phyloP scores from a whole-genome alignment of 2,113 vertebrate genomes.

The Muntiacus muntjak region DNA sequence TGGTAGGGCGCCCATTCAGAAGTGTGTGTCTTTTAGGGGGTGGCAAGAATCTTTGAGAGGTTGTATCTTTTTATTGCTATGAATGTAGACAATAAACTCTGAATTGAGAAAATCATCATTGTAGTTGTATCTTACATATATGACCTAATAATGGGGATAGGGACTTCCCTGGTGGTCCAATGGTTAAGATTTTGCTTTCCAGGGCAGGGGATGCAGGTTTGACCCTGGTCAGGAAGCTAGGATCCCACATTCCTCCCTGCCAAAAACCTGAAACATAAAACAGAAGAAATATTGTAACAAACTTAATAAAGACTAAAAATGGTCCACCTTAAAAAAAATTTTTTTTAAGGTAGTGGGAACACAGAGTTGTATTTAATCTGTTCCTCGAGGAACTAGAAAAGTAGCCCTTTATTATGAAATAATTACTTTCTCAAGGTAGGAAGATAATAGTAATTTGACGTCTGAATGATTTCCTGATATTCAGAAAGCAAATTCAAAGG shows the following conservation, averaged over 20 bases:
- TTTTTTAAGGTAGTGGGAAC: background rate
- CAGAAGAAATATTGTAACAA: background rate
- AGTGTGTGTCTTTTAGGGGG: background rate
- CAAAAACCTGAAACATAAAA: background rate
- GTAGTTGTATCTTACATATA: background rate
- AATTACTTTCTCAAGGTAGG: constrained; percentile 19
- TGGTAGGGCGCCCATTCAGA: background rate
- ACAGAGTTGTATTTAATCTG: background rate
- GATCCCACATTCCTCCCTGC: background rate
- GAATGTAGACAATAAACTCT: background rate
- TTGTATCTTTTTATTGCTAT: background rate
- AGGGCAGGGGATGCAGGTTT: background rate
- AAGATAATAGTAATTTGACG: background rate
- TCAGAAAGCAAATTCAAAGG: background rate
- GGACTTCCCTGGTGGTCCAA: background rate
- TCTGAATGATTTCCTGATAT: constrained; percentile 4
- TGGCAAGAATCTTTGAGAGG: background rate
- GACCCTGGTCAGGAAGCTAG: background rate
- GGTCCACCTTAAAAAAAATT: background rate
- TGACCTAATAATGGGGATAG: background rate
- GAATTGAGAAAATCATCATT: background rate
- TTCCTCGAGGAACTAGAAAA: background rate
- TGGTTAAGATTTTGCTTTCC: background rate
- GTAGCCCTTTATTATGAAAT: background rate
- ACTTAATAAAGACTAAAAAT: background rate